Evolutionary conservation across 2,888 invertebrate genomes (phyloP), one percentile per base, ranked within the genome.

Genomic region (Xanthia icteritia): DNA sequence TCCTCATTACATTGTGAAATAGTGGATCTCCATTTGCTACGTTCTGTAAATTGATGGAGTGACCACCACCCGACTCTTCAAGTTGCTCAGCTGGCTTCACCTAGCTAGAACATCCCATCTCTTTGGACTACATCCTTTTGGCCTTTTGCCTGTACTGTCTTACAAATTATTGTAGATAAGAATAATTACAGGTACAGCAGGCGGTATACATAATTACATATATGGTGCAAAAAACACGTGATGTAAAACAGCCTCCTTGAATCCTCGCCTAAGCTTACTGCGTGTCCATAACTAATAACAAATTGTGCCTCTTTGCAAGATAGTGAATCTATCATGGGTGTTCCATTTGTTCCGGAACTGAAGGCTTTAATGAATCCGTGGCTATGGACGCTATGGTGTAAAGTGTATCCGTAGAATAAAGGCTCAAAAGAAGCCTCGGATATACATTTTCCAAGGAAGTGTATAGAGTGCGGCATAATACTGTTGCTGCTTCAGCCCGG

Each of bases 331-430:
- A 48, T 66, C 54, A 77, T 67, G 54, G 61, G 39, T 39, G 20
- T 66, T 82, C 23, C n/a, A 82, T 67, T 79, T 83, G 67, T 56
- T 63, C 54, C 61, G 54, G 48, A 48, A 82, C 61, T 56, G 61
- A 66, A 61, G 3, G n/a, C 27, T 8, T 65, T 79, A 73, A 73
- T 56, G 15, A 75, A 73, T 80, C 15, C 36, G 27, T 45, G 27
- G 36, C 17, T 54, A 36, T 45, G 15, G 42, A 42, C 42, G 42
- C 42, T 42, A 13, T 54, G 73, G 48, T 72, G 58, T 31, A 31
- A 54, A 23, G 23, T 56, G 6, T 54, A 27, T 73, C 20, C 15
- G 5, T 13, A n/a, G 9, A 66, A 68, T n/a, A 39, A 42, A 42
- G 13, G 3, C 15, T 42, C 17, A 63, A 63, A 65, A 64, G 48